Conservation (phyloP, 2,797 vertebrate genomes). For the Tiaroga cobitis region DNA sequence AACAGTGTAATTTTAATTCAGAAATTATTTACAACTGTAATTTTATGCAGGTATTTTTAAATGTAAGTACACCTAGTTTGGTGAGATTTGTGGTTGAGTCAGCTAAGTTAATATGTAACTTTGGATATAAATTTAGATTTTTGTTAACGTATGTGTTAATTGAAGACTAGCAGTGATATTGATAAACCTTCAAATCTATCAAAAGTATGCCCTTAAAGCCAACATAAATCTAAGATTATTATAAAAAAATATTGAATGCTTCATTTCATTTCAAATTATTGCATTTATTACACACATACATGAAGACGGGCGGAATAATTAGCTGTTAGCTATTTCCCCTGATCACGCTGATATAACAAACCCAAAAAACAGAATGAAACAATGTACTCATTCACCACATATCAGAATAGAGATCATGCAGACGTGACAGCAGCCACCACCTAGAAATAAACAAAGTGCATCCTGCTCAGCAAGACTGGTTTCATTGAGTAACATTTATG, state of each 20-base stretch:
- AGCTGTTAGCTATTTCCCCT: neutral
- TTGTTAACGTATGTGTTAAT: neutral
- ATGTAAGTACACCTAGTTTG: too few relatives aligned
- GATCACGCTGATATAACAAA: neutral
- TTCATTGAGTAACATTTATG: conserved; percentile 7
- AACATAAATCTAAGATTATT: neutral
- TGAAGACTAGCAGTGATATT: neutral
- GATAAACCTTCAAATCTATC: too few relatives aligned
- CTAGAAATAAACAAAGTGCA: conserved; percentile 7
- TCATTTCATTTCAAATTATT: neutral
- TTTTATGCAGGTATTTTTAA: too few relatives aligned
- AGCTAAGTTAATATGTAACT: conserved; percentile 5
- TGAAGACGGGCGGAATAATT: neutral
- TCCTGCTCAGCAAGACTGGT: conserved; percentile 18
- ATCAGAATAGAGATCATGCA: conserved; percentile 44
- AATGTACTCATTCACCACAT: neutral
- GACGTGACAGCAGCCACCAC: conserved; percentile 39
- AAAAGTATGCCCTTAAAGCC: neutral
- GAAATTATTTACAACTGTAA: too few relatives aligned
- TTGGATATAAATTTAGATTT: neutral
- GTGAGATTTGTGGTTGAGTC: neutral
- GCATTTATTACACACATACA: neutral
- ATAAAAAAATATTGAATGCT: neutral
- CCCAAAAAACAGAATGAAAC: neutral
- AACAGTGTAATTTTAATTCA: too few relatives aligned